Conservation (phyloP, 2,888 invertebrate species). For the Andrena flavipes region DNA sequence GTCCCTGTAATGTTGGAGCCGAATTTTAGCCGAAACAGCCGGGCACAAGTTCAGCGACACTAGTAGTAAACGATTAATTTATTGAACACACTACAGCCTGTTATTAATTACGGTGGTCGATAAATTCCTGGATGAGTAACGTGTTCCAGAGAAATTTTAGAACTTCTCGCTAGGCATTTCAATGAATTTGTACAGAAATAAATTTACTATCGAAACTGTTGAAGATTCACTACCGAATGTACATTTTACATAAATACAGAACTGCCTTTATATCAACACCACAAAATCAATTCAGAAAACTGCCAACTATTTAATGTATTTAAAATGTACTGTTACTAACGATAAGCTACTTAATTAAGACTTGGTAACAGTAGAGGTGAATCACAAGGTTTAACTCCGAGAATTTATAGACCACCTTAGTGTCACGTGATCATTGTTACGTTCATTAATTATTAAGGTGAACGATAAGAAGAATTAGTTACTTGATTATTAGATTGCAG, state of each 20-base stretch:
- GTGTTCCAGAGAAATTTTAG: background rate
- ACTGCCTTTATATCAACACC: background rate
- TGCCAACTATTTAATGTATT: background rate
- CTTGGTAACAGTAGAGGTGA: background rate
- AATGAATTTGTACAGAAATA: background rate
- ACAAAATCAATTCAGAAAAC: background rate
- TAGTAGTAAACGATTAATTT: conserved; percentile 40
- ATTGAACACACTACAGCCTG: conserved; percentile 31
- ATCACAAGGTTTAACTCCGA: background rate
- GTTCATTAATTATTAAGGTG: background rate
- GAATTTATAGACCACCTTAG: conserved; percentile 15
- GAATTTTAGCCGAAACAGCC: conserved; percentile 24
- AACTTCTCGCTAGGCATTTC: background rate
- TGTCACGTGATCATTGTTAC: conserved; percentile 15
- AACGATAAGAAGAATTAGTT: conserved; percentile 35
- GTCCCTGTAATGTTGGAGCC: conserved; percentile 25
- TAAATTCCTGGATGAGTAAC: background rate
- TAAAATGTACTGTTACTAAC: background rate
- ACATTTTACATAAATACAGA: too few species aligned
- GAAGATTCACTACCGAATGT: too few species aligned
- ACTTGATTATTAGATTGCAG: conserved; percentile 34
- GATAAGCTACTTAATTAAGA: too few species aligned
- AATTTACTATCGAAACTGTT: too few species aligned
- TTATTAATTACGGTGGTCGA: conserved; percentile 30
- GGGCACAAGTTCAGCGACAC: conserved; percentile 16